These are phyloP conservation scores for Sapayoa aenigma DNA, from an alignment of 2,113 vertebrate species.

Conservation along the genomic window DNA sequence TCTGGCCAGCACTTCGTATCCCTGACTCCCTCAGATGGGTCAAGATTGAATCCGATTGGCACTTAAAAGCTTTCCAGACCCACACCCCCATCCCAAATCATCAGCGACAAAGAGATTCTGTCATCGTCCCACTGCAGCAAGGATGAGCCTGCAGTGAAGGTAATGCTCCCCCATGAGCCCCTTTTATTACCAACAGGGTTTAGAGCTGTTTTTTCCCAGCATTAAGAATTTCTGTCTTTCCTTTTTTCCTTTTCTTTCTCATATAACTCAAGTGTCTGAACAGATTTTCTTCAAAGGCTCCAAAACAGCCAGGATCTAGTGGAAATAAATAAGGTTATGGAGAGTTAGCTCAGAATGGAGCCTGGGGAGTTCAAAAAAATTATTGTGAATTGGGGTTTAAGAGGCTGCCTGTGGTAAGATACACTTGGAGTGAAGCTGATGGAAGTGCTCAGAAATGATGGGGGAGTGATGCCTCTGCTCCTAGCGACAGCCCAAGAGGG, in stretches of 20 bases:
- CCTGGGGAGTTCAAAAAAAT: not conserved
- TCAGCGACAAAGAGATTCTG: not conserved
- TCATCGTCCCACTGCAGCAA: not conserved
- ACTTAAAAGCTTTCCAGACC: not conserved
- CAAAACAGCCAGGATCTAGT: not conserved
- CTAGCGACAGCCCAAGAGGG: not conserved
- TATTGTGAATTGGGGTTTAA: not conserved
- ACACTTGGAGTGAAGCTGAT: too few relatives aligned
- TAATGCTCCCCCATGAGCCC: not conserved
- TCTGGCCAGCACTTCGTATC: not conserved
- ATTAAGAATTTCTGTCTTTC: not conserved
- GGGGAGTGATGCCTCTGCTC: not conserved
- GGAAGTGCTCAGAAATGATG: not conserved
- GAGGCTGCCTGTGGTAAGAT: not conserved
- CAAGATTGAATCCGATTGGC: not conserved
- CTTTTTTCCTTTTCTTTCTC: not conserved
- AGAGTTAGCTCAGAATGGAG: not conserved
- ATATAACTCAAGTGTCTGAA: not conserved
- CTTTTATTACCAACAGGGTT: not conserved
- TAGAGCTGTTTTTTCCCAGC: not conserved
- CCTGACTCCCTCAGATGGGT: not conserved
- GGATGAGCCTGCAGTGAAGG: constrained; percentile 58
- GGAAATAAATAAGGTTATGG: not conserved
- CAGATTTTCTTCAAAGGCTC: not conserved
- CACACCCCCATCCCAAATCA: not conserved